A percentile compares a stretch with the other conserved stretches of the same genome.
Evolutionary conservation across 2,113 vertebrate genomes (phyloP).

Genomic region (Chascanopsetta lugubris): DNA sequence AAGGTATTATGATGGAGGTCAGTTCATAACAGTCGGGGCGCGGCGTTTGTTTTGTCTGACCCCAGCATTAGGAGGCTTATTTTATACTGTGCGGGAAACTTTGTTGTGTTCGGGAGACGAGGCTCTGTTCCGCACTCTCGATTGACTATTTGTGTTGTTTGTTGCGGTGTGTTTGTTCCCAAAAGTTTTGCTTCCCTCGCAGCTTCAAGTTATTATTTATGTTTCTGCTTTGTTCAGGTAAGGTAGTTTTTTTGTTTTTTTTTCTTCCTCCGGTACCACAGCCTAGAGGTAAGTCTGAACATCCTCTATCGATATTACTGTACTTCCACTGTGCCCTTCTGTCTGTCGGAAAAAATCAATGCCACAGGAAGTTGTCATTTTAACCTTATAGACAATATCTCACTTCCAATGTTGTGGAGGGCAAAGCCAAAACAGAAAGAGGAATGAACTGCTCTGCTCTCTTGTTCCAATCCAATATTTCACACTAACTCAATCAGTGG

Average conservation of each 20-base stretch:
- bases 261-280: neutral
- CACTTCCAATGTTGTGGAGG: conserved; percentile 3
- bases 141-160: neutral
- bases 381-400: conserved; percentile 2
- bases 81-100: neutral
- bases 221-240: neutral
- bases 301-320: neutral
- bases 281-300: neutral
- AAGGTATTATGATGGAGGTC: neutral
- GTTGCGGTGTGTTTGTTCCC: too few relatives aligned
- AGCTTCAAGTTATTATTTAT: neutral
- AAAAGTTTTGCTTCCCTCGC: neutral
- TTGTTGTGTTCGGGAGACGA: neutral
- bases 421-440: conserved; percentile 19
- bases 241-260: too few relatives aligned
- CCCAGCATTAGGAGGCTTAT: neutral
- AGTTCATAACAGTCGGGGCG: neutral
- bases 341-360: neutral
- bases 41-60: neutral
- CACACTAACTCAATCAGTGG: conserved; percentile 49
- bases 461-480: conserved; percentile 34
- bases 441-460: conserved; percentile 12
- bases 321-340: neutral
- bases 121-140: neutral
- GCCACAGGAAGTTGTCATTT: neutral